These are phyloP conservation scores for Papilio dardanus DNA, from an alignment of 1,140 invertebrate species.

Conservation along the genomic window DNA sequence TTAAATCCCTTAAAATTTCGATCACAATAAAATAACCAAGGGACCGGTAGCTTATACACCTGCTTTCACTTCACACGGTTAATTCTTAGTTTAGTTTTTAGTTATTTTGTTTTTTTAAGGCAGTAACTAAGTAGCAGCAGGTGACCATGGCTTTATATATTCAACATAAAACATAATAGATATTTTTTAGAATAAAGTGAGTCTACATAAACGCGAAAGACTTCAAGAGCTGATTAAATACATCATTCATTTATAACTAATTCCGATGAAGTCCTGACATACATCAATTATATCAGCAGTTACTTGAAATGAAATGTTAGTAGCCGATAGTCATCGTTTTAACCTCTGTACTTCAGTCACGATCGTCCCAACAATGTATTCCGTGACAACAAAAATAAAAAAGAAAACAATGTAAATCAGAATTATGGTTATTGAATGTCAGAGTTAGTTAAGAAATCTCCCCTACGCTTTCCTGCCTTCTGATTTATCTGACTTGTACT, in stretches of 20 bases:
- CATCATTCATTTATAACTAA: no score
- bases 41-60: not conserved
- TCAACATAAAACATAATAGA: no score
- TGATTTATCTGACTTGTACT: constrained; percentile 34
- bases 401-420: constrained; percentile 24
- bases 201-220: no score
- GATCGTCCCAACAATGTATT: not conserved
- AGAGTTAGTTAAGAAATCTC: constrained; percentile 23
- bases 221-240: no score
- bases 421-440: constrained; percentile 34
- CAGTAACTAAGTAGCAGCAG: no score
- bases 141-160: no score
- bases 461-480: not conserved
- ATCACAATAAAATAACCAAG: not conserved
- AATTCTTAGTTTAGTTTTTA: not conserved
- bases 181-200: no score
- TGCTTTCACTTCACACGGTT: not conserved
- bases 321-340: not conserved
- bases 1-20: not conserved
- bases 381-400: constrained; percentile 12
- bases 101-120: not conserved
- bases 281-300: no score
- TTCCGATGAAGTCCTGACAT: no score
- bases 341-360: not conserved
- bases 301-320: no score